These are phyloP conservation scores for Electrona antarctica DNA, from an alignment of 2,113 vertebrate genomes.

Conservation along the genomic window DNA sequence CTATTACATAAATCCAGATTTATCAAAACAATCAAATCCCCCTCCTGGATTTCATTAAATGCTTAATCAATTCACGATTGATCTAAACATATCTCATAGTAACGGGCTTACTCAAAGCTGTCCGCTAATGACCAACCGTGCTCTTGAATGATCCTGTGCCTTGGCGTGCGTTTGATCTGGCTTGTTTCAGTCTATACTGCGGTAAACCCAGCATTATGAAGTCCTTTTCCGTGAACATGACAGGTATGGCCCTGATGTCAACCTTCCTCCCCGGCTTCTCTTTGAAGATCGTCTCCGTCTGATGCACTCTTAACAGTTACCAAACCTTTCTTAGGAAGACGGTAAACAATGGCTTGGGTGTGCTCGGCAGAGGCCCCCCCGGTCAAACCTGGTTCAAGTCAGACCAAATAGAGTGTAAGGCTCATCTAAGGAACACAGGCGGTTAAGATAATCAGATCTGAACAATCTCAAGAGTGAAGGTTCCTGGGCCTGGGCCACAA, in stretches of 20 bases:
- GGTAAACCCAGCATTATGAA: slow-evolving; percentile 22
- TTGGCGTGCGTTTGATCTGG: slow-evolving; percentile 16
- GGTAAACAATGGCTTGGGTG: slow-evolving; percentile 8
- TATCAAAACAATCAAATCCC: slow-evolving; percentile 53
- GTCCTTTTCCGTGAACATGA: slow-evolving; percentile 6
- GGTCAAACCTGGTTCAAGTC: slow-evolving; percentile 10
- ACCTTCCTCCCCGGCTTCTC: slow-evolving; percentile 1
- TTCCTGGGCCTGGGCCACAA: too few relatives aligned
- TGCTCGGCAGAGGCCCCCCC: neutral
- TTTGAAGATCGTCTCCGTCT: slow-evolving; percentile 21
- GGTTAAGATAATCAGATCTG: neutral
- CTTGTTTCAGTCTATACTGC: slow-evolving; percentile 3
- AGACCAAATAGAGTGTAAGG: neutral
- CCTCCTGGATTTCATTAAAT: slow-evolving; percentile 60
- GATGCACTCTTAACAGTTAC: slow-evolving; percentile 2
- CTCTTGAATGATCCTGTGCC: slow-evolving; percentile 36
- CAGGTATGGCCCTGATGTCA: slow-evolving; percentile 2
- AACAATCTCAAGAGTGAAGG: neutral
- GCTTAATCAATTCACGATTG: slow-evolving; percentile 59
- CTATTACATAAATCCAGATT: slow-evolving; percentile 48
- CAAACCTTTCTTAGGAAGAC: slow-evolving; percentile 9
- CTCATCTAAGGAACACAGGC: slow-evolving; percentile 13
- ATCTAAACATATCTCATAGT: slow-evolving; percentile 48
- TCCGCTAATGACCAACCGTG: slow-evolving; percentile 46
- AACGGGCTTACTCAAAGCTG: slow-evolving; percentile 44